A percentile compares a stretch with the other conserved stretches of the same genome.
phyloP scores from a whole-genome alignment of 1,140 invertebrate species.

The Camponotus vicinus region DNA sequence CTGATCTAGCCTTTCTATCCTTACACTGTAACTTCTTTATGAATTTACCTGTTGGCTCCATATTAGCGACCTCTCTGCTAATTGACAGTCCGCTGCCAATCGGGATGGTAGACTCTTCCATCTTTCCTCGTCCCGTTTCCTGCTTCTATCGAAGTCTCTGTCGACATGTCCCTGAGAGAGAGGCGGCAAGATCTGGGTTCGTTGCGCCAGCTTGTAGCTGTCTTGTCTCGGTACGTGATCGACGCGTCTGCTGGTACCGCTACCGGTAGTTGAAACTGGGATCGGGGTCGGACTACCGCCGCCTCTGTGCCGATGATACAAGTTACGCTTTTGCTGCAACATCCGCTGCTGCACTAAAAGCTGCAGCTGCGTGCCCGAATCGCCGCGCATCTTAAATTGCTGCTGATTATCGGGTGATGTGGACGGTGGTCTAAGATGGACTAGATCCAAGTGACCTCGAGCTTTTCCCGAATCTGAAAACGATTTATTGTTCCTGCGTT shows the following conservation, averaged over 20 bases:
- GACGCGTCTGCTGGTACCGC: constrained; percentile 79
- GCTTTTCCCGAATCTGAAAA: constrained; percentile 81
- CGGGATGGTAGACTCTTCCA: constrained; percentile 83
- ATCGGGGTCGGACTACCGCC: constrained; percentile 82
- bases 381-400: constrained; percentile 80
- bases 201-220: constrained; percentile 89
- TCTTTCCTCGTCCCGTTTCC: constrained; percentile 80
- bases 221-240: constrained; percentile 87
- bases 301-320: constrained; percentile 87
- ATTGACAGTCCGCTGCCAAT: constrained; percentile 82
- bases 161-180: constrained; percentile 80
- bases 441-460: constrained; percentile 81
- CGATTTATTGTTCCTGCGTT: neutral
- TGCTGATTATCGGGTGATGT: constrained; percentile 77
- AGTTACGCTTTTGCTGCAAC: constrained; percentile 88
- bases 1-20: constrained; percentile 10
- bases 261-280: constrained; percentile 68
- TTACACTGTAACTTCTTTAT: constrained; percentile 71
- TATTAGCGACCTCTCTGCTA: constrained; percentile 80
- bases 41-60: constrained; percentile 84
- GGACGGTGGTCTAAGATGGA: constrained; percentile 79
- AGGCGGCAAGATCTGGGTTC: constrained; percentile 86
- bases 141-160: constrained; percentile 77
- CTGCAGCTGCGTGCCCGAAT: constrained; percentile 85
- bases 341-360: constrained; percentile 87